Evolutionary conservation across 53 echinoderm and acorn worm species (phyloP).

Genomic region (Mesocentrotus franciscanus): DNA sequence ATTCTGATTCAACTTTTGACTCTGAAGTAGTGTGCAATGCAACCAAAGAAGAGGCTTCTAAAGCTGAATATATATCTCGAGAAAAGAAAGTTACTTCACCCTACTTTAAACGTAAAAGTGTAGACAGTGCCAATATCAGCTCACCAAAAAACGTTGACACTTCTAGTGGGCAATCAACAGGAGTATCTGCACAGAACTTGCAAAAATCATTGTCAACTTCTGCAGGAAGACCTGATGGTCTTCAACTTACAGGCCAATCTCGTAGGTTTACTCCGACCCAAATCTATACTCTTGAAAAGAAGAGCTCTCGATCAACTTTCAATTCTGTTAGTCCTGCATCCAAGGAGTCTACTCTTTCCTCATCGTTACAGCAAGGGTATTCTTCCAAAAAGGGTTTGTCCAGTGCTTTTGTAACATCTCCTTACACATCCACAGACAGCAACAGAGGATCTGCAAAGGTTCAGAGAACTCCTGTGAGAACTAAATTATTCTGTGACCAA

Average conservation of each 20-base stretch:
- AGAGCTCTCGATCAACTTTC: not conserved
- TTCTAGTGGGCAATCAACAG: not conserved
- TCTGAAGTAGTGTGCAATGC: not conserved
- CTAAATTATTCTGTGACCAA: not conserved
- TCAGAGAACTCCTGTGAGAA: conserved; percentile 38
- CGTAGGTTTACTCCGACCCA: not conserved
- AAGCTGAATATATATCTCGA: not conserved
- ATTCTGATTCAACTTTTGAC: not conserved
- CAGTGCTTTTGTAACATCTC: not conserved
- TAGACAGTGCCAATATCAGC: not conserved
- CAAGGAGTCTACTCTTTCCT: not conserved
- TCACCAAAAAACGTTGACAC: not conserved
- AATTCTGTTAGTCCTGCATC: not conserved
- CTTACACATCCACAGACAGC: not conserved
- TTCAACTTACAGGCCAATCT: not conserved
- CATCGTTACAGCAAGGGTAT: not conserved
- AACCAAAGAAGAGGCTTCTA: conserved; percentile 33
- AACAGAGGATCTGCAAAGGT: not conserved
- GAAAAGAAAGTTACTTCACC: conserved; percentile 48
- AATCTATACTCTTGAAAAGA: conserved; percentile 1
- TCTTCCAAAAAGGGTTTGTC: not conserved
- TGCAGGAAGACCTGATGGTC: not conserved
- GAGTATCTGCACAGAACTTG: not conserved
- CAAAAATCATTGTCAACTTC: not conserved
- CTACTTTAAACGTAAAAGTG: conserved; percentile 8